phyloP scores from a whole-genome alignment of 2,113 vertebrate genomes.

The Cygnus atratus region DNA sequence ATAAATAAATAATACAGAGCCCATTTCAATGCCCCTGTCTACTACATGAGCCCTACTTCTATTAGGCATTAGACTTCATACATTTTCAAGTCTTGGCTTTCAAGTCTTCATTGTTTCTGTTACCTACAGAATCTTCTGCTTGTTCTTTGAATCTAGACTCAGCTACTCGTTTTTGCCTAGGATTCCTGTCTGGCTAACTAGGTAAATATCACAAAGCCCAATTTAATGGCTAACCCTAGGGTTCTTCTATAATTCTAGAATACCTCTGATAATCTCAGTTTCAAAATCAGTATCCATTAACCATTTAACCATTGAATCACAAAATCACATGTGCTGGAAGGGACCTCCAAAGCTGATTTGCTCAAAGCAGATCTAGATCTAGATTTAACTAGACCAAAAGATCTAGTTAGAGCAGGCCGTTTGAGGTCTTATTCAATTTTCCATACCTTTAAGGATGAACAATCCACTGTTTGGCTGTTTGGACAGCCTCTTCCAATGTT shows the following conservation, averaged over 20 bases:
- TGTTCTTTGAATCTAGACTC: not conserved
- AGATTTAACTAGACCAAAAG: not conserved
- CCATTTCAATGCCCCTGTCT: not conserved
- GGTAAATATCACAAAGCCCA: accelerated
- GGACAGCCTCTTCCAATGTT: not conserved
- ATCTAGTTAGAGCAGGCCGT: not conserved
- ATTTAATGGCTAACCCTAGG: not conserved
- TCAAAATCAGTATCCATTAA: not conserved
- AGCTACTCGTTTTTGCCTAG: not conserved
- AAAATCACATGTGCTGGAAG: not conserved
- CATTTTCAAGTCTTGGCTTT: not conserved
- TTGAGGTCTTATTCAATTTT: not conserved
- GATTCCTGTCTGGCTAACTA: not conserved
- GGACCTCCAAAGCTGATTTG: not conserved
- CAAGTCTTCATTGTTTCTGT: not conserved
- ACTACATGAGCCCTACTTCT: not conserved
- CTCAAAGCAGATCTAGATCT: not conserved
- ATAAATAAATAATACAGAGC: not conserved
- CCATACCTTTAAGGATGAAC: not conserved
- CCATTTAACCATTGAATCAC: not conserved
- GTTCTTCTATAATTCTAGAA: not conserved
- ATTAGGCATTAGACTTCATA: not conserved
- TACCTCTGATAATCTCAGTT: not conserved
- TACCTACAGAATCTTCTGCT: not conserved
- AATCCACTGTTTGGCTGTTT: not conserved